Evolutionary conservation across 2,797 vertebrate genomes (phyloP).

Genomic region (Lycodopsis pacificus): DNA sequence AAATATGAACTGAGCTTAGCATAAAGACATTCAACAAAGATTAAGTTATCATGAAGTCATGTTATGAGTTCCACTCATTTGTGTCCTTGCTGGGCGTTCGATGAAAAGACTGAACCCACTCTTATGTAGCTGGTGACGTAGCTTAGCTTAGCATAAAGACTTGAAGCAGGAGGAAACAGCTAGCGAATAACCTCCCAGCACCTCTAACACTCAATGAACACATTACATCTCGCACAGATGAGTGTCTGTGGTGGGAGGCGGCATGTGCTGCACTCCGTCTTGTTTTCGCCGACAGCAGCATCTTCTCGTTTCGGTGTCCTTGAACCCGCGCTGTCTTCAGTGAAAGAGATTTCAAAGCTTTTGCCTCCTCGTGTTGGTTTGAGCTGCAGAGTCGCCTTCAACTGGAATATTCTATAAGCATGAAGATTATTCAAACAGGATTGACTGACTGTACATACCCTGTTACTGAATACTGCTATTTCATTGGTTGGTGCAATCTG

Average conservation of each 20-base stretch:
- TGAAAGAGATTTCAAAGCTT: neutral
- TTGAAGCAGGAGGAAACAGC: neutral
- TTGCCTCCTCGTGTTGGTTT: neutral
- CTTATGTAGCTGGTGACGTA: neutral
- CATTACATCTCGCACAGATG: neutral
- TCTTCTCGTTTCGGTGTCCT: neutral
- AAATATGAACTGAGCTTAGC: neutral
- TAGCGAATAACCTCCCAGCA: neutral
- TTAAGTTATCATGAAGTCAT: too few relatives aligned
- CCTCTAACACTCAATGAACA: neutral
- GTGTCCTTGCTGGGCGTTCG: neutral
- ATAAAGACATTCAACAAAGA: too few relatives aligned
- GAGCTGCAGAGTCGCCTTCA: neutral
- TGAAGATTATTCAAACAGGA: neutral
- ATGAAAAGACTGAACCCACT: neutral
- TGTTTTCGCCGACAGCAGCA: neutral
- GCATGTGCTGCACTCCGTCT: neutral
- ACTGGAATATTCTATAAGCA: neutral
- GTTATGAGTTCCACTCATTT: too few relatives aligned
- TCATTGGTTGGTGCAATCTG: neutral
- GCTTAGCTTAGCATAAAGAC: neutral
- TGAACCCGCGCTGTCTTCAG: neutral
- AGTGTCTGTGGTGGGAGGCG: neutral
- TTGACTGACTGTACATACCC: neutral
- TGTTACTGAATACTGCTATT: neutral